Conservation (phyloP, 2,888 invertebrate species). For the Dascillus cervinus region DNA sequence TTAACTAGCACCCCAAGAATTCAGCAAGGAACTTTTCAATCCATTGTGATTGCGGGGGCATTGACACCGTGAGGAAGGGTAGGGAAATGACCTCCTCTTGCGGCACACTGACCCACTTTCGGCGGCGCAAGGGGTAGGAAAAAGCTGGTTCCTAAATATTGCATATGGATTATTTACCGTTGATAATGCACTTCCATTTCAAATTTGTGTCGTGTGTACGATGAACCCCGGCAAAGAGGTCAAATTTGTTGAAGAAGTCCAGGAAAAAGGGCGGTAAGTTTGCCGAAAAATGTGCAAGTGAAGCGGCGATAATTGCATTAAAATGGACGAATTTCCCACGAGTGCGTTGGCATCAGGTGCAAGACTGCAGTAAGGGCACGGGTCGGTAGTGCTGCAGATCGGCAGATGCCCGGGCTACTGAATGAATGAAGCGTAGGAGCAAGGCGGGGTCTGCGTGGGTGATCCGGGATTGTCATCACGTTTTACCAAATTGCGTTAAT, state of each 20-base stretch:
- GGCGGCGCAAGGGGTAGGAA: slow-evolving; percentile 24
- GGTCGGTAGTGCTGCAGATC: slow-evolving; percentile 21
- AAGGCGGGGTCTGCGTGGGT: slow-evolving; percentile 25
- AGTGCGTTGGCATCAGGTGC: slow-evolving; percentile 7
- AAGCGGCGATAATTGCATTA: not conserved
- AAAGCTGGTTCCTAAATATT: slow-evolving; percentile 5
- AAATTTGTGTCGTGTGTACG: too few relatives aligned
- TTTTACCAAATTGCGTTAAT: too few relatives aligned
- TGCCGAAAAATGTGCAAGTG: too few relatives aligned
- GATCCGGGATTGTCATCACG: slow-evolving; percentile 16
- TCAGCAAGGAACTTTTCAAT: too few relatives aligned
- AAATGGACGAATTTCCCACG: not conserved
- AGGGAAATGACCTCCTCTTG: slow-evolving; percentile 24
- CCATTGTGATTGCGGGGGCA: slow-evolving; percentile 23
- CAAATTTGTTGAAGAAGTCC: too few relatives aligned
- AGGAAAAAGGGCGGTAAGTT: too few relatives aligned
- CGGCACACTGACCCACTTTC: slow-evolving; percentile 39
- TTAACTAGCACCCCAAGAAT: too few relatives aligned
- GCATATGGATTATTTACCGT: too few relatives aligned
- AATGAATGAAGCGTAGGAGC: slow-evolving; percentile 29
- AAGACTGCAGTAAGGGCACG: slow-evolving; percentile 22
- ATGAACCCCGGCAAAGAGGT: too few relatives aligned
- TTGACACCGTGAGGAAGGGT: slow-evolving; percentile 28
- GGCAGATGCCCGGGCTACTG: slow-evolving; percentile 25
- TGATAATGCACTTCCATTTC: too few relatives aligned